A percentile compares a stretch with the other conserved stretches of the same genome.
Evolutionary conservation across 2,797 vertebrate genomes (phyloP).

Genomic region (Muscicapa striata): DNA sequence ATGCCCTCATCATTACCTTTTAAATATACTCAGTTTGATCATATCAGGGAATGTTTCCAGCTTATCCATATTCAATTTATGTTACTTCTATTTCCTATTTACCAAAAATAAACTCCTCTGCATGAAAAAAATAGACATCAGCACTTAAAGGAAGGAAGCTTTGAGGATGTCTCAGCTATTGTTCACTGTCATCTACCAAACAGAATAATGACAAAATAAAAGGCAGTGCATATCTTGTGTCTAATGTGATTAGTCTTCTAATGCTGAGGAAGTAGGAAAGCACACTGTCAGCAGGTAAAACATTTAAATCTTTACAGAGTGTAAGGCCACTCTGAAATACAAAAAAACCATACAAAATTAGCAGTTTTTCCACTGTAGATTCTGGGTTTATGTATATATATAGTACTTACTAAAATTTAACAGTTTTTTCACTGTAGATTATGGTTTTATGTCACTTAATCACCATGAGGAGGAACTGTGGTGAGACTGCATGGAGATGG

Average conservation of each 20-base stretch:
- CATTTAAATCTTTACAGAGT: neutral
- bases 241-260: neutral
- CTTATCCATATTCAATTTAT: neutral
- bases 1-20: neutral
- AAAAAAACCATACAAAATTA: neutral
- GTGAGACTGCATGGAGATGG: neutral
- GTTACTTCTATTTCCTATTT: slow-evolving; percentile 4
- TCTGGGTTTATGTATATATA: neutral
- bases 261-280: neutral
- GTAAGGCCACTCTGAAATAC: neutral
- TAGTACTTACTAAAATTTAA: neutral
- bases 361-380: neutral
- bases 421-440: neutral
- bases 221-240: neutral
- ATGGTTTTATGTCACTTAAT: neutral
- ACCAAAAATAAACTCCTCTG: neutral
- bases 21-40: neutral
- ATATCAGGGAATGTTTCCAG: neutral
- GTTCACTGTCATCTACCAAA: neutral
- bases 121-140: neutral
- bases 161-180: neutral
- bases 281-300: neutral
- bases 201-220: neutral
- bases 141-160: neutral
- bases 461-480: neutral